phyloP scores from a whole-genome alignment of 1,140 invertebrate genomes.

The Bombus affinis region DNA sequence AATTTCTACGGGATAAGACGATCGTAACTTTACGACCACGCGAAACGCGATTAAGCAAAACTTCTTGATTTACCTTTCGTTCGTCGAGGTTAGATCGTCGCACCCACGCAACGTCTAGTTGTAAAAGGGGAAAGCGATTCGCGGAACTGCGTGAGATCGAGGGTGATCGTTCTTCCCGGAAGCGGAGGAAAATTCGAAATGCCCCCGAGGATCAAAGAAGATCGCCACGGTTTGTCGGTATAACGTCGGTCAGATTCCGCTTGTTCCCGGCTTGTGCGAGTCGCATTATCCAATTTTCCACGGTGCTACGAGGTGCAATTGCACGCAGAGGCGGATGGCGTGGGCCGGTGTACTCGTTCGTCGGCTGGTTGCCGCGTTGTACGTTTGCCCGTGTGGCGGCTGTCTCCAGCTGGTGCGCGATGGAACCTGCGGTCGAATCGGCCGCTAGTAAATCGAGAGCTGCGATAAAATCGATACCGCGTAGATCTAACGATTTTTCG shows the following conservation, averaged over 20 bases:
- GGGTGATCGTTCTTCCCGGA: not conserved
- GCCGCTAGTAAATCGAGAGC: conserved; percentile 1
- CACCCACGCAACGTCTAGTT: not conserved
- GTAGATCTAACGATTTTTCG: not conserved
- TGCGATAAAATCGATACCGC: conserved; percentile 25
- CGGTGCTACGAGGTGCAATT: conserved; percentile 51
- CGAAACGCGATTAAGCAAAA: not conserved
- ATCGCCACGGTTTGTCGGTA: not conserved
- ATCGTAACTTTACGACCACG: not conserved
- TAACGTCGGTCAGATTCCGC: not conserved
- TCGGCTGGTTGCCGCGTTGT: conserved; percentile 26
- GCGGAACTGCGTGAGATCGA: not conserved
- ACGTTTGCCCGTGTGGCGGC: conserved; percentile 35
- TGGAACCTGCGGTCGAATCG: conserved; percentile 13
- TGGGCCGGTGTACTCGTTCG: conserved; percentile 54
- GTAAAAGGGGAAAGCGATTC: not conserved
- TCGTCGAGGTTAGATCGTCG: not conserved
- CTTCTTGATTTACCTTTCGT: not conserved
- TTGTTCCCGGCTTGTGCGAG: conserved; percentile 20
- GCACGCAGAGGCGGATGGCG: conserved; percentile 62
- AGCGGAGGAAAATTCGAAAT: conserved; percentile 39
- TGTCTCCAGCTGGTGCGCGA: conserved; percentile 38
- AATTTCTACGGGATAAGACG: not conserved
- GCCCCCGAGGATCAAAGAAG: not conserved
- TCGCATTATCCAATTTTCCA: conserved; percentile 66